Conservation (phyloP, 2,113 vertebrate genomes). For the Sula dactylatra region DNA sequence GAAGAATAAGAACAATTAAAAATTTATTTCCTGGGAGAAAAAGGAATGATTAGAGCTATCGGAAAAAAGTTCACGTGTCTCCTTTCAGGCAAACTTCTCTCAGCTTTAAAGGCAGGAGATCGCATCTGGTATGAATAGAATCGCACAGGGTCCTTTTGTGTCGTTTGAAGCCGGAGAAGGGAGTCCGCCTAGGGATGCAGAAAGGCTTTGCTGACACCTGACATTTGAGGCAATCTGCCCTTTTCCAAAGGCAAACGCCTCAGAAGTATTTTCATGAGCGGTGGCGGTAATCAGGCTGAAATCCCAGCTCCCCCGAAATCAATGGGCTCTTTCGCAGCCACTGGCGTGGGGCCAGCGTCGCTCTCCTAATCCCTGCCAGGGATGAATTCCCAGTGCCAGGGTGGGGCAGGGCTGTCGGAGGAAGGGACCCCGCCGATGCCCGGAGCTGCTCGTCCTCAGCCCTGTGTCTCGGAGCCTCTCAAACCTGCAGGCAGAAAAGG, state of each 20-base stretch:
- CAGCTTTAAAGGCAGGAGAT: background rate
- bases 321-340: accelerated
- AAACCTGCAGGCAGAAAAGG: accelerated
- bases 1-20: constrained; percentile 57
- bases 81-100: background rate
- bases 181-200: background rate
- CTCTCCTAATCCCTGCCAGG: accelerated
- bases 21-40: constrained; percentile 5
- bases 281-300: background rate
- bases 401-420: background rate
- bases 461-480: background rate
- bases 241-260: background rate
- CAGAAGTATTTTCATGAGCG: background rate
- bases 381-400: background rate
- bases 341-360: accelerated
- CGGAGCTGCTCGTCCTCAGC: accelerated
- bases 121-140: background rate
- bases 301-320: background rate
- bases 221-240: constrained; percentile 30
- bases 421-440: background rate
- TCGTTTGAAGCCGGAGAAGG: background rate
- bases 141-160: background rate
- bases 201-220: constrained; percentile 39
- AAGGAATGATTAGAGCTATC: background rate
- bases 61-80: background rate